Conservation (phyloP, 2,797 vertebrate genomes). For the Labeo calbasu region DNA sequence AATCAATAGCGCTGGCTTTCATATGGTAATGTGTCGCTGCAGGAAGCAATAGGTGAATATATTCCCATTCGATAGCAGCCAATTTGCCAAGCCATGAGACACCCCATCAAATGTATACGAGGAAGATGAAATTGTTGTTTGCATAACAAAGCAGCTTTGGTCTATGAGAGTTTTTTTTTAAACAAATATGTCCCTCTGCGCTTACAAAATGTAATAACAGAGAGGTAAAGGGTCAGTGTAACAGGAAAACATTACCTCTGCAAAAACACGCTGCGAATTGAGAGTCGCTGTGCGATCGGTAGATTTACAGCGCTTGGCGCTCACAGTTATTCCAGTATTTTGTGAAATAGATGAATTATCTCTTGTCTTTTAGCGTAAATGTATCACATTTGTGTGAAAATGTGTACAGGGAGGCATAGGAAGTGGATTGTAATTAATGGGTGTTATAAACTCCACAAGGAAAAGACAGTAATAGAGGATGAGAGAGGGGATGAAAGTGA, state of each 20-base stretch:
- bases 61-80: slow-evolving; percentile 51
- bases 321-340: neutral
- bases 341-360: neutral
- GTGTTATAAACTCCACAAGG: neutral
- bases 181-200: slow-evolving; percentile 13
- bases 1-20: slow-evolving; percentile 58
- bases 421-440: slow-evolving; percentile 27
- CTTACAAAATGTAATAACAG: slow-evolving; percentile 39
- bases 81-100: slow-evolving; percentile 46
- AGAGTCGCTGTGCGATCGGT: neutral
- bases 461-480: slow-evolving; percentile 8
- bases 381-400: slow-evolving; percentile 14
- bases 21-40: slow-evolving; percentile 59
- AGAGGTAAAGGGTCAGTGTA: slow-evolving; percentile 23
- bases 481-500: neutral
- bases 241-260: slow-evolving; percentile 13
- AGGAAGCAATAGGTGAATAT: slow-evolving; percentile 55
- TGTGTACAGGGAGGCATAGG: slow-evolving; percentile 3
- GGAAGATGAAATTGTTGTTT: slow-evolving; percentile 42
- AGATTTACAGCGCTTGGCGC: slow-evolving; percentile 1
- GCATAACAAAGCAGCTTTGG: slow-evolving; percentile 53
- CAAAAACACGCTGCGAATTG: neutral
- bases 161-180: slow-evolving; percentile 27
- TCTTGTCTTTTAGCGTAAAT: slow-evolving; percentile 5
- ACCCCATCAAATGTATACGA: slow-evolving; percentile 32